Conservation (phyloP, 2,113 vertebrate species). For the Campylorhamphus procurvoides region DNA sequence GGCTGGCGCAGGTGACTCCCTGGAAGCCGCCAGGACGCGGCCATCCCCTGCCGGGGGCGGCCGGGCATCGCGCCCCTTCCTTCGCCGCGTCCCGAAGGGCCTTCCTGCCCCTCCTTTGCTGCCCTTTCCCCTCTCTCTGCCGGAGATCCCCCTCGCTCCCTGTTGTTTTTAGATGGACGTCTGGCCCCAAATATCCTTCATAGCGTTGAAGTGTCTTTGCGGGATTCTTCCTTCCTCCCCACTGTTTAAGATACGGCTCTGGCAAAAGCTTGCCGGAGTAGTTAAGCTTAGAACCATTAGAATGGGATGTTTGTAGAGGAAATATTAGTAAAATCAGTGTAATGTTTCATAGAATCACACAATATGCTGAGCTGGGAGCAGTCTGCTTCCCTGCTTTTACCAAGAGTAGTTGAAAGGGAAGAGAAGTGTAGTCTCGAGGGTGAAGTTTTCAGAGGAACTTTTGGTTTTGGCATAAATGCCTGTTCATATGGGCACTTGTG, state of each 20-base stretch:
- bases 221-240: not conserved
- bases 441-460: not conserved
- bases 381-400: not conserved
- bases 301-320: not conserved
- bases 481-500: not conserved
- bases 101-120: not conserved
- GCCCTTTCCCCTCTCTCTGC: not conserved
- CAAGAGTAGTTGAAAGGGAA: not conserved
- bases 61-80: not conserved
- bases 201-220: not conserved
- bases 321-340: not conserved
- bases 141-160: fast-evolving
- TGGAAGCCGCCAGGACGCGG: not conserved
- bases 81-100: not conserved
- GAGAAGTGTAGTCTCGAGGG: not conserved
- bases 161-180: not conserved
- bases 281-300: not conserved
- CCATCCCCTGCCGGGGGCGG: not conserved
- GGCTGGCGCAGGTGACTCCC: slow-evolving; percentile 10
- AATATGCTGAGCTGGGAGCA: not conserved
- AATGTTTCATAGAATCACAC: not conserved
- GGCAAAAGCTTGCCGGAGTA: not conserved
- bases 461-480: not conserved
- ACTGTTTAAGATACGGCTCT: not conserved
- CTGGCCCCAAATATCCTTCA: not conserved